Evolutionary conservation across 2,113 vertebrate species (phyloP).

Genomic region (Peromyscus polionotus): DNA sequence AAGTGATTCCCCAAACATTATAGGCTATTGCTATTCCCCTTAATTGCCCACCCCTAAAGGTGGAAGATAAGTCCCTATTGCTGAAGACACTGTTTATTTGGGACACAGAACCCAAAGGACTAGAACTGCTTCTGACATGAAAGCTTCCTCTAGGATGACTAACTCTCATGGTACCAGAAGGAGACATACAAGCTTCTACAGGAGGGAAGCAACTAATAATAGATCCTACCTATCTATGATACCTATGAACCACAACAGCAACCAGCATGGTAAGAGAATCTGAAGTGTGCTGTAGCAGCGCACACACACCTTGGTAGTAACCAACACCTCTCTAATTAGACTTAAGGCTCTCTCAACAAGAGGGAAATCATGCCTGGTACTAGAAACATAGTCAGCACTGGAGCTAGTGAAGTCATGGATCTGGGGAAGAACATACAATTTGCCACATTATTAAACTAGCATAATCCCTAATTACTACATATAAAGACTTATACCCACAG

Average conservation of each 20-base stretch:
- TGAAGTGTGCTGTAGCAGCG: background rate
- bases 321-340: background rate
- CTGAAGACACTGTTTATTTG: background rate
- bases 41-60: background rate
- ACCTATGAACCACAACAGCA: too few relatives aligned
- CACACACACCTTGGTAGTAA: background rate
- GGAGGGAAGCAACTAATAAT: background rate
- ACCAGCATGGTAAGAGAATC: background rate
- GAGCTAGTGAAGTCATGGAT: background rate
- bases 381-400: background rate
- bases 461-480: background rate
- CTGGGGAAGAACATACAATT: background rate
- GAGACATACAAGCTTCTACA: background rate
- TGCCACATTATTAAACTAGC: background rate
- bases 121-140: background rate
- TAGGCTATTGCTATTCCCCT: background rate
- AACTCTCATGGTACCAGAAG: background rate
- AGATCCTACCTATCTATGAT: too few relatives aligned
- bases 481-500: background rate
- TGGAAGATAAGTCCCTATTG: background rate
- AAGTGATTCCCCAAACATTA: background rate
- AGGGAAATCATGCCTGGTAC: background rate
- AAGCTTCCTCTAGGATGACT: background rate
- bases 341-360: background rate
- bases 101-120: background rate